A percentile compares a stretch with the other conserved stretches of the same genome.
Conservation (phyloP, 1,140 invertebrate genomes). For the Sipha flava region DNA sequence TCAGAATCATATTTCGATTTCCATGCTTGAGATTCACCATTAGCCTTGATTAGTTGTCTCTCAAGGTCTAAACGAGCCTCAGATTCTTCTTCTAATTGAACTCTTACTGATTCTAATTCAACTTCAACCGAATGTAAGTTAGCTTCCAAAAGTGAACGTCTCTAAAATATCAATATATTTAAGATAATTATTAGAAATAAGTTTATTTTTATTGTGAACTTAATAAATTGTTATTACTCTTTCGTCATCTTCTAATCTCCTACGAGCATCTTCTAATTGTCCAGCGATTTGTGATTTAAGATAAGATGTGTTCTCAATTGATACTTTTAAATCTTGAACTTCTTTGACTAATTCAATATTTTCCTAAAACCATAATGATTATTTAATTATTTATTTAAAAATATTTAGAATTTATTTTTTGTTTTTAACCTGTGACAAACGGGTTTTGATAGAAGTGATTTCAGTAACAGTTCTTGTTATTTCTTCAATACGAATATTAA, state of each 20-base stretch:
- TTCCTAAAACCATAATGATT: conserved; percentile 49
- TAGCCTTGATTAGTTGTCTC: conserved; percentile 84
- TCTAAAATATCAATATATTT: conserved; percentile 44
- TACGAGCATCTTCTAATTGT: conserved; percentile 86
- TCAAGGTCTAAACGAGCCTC: conserved; percentile 90
- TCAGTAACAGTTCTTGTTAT: conserved; percentile 89
- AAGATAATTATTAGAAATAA: not conserved
- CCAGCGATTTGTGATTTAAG: conserved; percentile 76
- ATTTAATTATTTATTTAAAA: not conserved
- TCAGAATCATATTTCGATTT: conserved; percentile 89
- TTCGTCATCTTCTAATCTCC: conserved; percentile 90
- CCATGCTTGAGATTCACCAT: conserved; percentile 79
- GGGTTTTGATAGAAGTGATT: conserved; percentile 82
- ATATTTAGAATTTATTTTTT: not conserved
- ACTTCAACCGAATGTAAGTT: conserved; percentile 81
- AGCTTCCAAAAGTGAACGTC: conserved; percentile 78
- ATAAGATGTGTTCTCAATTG: conserved; percentile 83
- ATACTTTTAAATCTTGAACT: conserved; percentile 89
- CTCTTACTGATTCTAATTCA: conserved; percentile 83
- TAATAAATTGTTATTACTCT: conserved; percentile 48
- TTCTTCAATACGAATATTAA: conserved; percentile 90
- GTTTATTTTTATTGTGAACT: not conserved
- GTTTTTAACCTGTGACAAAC: conserved; percentile 56
- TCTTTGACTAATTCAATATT: conserved; percentile 90
- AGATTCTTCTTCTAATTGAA: conserved; percentile 90